Evolutionary conservation across 2,797 vertebrate species (phyloP).

Genomic region (Botia kubotai): DNA sequence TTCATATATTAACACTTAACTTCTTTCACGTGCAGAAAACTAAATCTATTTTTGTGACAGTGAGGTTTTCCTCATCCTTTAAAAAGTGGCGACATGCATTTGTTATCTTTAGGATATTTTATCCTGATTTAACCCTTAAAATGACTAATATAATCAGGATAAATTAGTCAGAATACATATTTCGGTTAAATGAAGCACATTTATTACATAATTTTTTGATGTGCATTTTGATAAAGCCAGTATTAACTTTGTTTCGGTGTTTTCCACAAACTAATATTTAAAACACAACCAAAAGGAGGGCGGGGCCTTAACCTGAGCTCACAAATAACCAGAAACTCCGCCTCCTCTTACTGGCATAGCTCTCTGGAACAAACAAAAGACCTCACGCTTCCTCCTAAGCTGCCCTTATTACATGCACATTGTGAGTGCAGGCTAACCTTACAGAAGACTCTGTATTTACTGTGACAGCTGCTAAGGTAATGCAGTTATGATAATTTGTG

Average conservation of each 20-base stretch:
- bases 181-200: too few relatives aligned
- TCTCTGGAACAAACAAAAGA: background rate
- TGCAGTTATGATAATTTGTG: background rate
- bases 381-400: background rate
- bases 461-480: conserved; percentile 9
- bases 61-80: background rate
- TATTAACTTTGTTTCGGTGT: background rate
- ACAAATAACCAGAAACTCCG: background rate
- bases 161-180: too few relatives aligned
- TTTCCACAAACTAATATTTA: background rate
- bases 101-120: background rate
- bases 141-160: too few relatives aligned
- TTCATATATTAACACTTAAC: background rate
- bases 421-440: background rate
- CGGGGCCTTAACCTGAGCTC: background rate
- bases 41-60: background rate
- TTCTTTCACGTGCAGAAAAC: background rate
- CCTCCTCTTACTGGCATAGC: conserved; percentile 8
- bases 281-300: background rate
- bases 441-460: conserved; percentile 6
- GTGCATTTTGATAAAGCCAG: background rate
- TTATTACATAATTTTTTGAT: background rate
- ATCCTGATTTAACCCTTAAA: too few relatives aligned
- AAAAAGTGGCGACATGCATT: background rate
- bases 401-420: background rate